Evolutionary conservation across 2,113 vertebrate species (phyloP), one percentile per base, ranked within the genome.

Genomic region (Corythornis cristatus): DNA sequence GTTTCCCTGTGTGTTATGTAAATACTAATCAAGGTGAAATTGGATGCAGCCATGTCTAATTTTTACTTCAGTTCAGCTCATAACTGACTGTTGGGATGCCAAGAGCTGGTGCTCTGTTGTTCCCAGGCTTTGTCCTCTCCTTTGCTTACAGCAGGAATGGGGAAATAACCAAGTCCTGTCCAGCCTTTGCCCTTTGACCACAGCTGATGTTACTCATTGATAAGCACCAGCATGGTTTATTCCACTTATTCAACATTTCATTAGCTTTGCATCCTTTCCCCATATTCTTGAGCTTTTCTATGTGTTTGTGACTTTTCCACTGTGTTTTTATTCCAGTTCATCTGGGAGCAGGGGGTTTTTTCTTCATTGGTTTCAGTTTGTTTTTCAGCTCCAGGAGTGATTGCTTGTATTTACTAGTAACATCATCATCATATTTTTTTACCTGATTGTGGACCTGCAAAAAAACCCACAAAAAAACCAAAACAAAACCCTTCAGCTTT

Each of bases 11-110:
- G 35, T 1, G 12, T 93, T 93, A 96, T 91, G 93, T 92, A 95
- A 95, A 95, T 86, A 93, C 89, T 86, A 89, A 96, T 93, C 93
- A 93, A 96, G 95, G 85, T 96, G 92, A 94, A 96, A 91, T 79
- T 92, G 54, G 84, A 89, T 76, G 94, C 86, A 77, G 76, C 64
- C 78, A 35, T 2, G 4, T 89, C 81, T 93, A 75, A 93, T 92
- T 87, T 84, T 81, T 70, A 74, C 78, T 70, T 42, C 2, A 9
- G 65, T 85, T 93, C 95, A 91, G 60, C 18, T 78, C 8, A 9
- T 9, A 42, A 33, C 28, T 61, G 50, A 14, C 8, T 31, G 8
- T 4, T 80, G 67, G 46, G 73, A 56, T 77, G 40, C 56, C 75
- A 23, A 4, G 60, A 54, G 29, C 66, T 66, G 66, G 13, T 42